phyloP scores from a whole-genome alignment of 2,797 vertebrate genomes.

The Typhlichthys eigenmanni region DNA sequence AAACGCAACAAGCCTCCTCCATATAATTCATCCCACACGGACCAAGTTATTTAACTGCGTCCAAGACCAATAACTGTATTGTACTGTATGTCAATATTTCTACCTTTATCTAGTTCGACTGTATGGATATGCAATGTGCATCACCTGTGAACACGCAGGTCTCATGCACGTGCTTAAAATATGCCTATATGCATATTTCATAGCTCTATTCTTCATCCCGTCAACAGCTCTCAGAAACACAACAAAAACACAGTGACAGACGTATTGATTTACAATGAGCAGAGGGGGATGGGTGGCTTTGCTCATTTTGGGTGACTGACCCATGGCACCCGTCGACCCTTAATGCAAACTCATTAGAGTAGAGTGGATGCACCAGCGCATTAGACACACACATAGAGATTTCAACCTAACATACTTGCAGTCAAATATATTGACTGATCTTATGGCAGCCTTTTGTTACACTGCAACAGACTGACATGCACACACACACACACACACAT shows the following conservation, averaged over 20 bases:
- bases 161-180: no score
- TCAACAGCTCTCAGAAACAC: constrained; percentile 5
- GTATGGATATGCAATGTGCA: no score
- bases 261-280: constrained; percentile 38
- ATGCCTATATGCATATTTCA: no score
- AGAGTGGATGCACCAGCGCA: constrained; percentile 45
- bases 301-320: constrained; percentile 63
- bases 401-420: constrained; percentile 7
- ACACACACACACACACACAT: constrained; percentile 16
- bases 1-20: constrained; percentile 44
- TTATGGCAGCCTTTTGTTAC: constrained; percentile 1
- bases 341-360: constrained; percentile 73
- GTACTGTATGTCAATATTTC: no score
- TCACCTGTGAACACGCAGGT: no score
- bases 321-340: constrained; percentile 56
- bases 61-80: no score
- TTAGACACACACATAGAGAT: constrained; percentile 25
- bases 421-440: not conserved
- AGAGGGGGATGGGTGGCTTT: constrained; percentile 25
- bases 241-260: not conserved
- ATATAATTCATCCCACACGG: constrained; percentile 36
- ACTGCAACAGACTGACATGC: not conserved
- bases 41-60: constrained; percentile 31
- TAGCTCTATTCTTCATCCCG: no score
- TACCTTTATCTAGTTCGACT: no score